phyloP scores from a whole-genome alignment of 2,888 invertebrate genomes.

The Sarcophaga carnaria region DNA sequence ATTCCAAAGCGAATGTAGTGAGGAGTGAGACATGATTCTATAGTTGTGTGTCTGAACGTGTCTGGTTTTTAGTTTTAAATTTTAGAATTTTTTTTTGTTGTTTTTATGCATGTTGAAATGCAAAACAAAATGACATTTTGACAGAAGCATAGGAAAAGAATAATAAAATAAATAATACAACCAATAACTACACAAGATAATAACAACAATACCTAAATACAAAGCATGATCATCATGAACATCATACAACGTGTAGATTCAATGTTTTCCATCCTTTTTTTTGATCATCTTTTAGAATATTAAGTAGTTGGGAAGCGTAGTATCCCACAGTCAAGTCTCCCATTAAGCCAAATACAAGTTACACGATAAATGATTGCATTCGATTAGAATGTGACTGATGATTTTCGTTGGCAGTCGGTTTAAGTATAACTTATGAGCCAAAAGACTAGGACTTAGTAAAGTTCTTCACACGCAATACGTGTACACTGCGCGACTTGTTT shows the following conservation, averaged over 20 bases:
- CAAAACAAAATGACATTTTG: conserved; percentile 63
- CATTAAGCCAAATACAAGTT: too few species aligned
- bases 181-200: background rate
- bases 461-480: too few species aligned
- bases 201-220: background rate
- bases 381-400: too few species aligned
- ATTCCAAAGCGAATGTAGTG: background rate
- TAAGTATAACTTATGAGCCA: too few species aligned
- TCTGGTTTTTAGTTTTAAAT: background rate
- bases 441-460: too few species aligned
- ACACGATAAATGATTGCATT: too few species aligned
- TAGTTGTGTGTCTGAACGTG: background rate
- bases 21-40: background rate
- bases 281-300: too few species aligned
- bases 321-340: too few species aligned
- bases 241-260: background rate
- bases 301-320: too few species aligned
- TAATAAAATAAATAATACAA: conserved; percentile 34
- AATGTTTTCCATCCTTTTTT: too few species aligned
- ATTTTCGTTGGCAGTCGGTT: too few species aligned
- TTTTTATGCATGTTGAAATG: background rate
- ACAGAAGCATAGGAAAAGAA: conserved; percentile 67
- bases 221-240: conserved; percentile 1
- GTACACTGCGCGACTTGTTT: too few species aligned
- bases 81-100: background rate